A percentile compares a stretch with the other conserved stretches of the same genome.
Evolutionary conservation across 2,888 invertebrate genomes (phyloP).

Genomic region (Hypomecis punctinalis): DNA sequence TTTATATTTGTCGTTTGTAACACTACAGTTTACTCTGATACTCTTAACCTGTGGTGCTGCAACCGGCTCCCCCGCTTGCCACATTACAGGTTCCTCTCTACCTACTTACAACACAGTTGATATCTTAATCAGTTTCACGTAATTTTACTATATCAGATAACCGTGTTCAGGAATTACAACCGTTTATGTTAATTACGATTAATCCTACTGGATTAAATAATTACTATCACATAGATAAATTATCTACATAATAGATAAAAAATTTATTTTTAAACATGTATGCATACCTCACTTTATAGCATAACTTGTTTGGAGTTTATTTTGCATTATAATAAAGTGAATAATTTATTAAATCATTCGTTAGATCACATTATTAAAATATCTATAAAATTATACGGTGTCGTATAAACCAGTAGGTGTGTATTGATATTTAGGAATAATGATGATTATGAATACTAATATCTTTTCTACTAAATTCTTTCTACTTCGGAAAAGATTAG

Average conservation of each 20-base stretch:
- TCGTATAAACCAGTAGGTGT: neutral
- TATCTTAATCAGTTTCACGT: too few relatives aligned
- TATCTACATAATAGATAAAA: too few relatives aligned
- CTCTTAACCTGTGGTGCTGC: too few relatives aligned
- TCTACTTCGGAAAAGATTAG: conserved; percentile 2
- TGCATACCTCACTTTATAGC: neutral
- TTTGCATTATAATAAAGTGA: conserved; percentile 5
- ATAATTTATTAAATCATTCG: neutral
- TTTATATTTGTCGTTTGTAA: too few relatives aligned
- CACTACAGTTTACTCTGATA: too few relatives aligned
- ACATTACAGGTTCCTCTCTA: too few relatives aligned
- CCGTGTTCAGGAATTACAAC: too few relatives aligned
- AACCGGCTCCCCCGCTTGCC: too few relatives aligned
- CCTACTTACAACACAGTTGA: too few relatives aligned
- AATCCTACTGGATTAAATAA: neutral
- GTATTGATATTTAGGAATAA: neutral
- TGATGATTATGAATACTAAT: neutral
- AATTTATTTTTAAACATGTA: too few relatives aligned
- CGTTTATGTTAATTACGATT: too few relatives aligned
- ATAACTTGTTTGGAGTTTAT: neutral
- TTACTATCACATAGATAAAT: neutral
- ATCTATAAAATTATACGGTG: neutral
- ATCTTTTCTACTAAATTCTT: neutral
- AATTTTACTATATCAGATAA: too few relatives aligned
- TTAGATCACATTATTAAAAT: neutral